Evolutionary conservation across 2,113 vertebrate species (phyloP).

Genomic region (Monopterus albus): DNA sequence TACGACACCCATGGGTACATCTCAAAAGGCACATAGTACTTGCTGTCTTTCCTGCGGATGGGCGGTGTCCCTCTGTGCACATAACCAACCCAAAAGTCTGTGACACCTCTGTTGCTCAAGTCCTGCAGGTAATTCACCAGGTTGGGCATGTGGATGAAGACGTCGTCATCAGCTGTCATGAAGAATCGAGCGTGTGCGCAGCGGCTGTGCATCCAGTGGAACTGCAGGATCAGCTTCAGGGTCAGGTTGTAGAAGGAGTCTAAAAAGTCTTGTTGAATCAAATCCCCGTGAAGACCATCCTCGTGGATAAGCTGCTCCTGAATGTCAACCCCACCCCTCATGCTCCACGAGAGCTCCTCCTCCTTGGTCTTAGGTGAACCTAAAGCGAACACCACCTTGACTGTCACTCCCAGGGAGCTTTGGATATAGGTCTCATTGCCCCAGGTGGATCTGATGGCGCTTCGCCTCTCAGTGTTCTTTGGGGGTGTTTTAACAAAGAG

Average conservation of each 20-base stretch:
- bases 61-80: constrained; percentile 92
- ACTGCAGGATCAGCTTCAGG: constrained; percentile 92
- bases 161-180: constrained; percentile 95
- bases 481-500: constrained; percentile 93
- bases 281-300: constrained; percentile 83
- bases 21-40: constrained; percentile 92
- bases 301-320: constrained; percentile 84
- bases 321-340: not conserved
- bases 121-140: constrained; percentile 89
- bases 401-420: constrained; percentile 83
- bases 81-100: constrained; percentile 91
- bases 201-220: constrained; percentile 90
- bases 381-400: constrained; percentile 91
- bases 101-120: constrained; percentile 76
- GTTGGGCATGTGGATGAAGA: constrained; percentile 97
- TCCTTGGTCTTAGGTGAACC: constrained; percentile 68
- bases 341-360: constrained; percentile 33
- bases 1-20: constrained; percentile 95
- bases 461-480: constrained; percentile 84
- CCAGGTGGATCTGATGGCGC: constrained; percentile 92
- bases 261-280: constrained; percentile 94
- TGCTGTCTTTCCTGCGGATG: constrained; percentile 87
- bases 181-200: constrained; percentile 92
- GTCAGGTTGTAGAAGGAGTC: constrained; percentile 98
- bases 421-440: constrained; percentile 88